Evolutionary conservation across 1,140 invertebrate species (phyloP).

Genomic region (Euura saliciscinereae): DNA sequence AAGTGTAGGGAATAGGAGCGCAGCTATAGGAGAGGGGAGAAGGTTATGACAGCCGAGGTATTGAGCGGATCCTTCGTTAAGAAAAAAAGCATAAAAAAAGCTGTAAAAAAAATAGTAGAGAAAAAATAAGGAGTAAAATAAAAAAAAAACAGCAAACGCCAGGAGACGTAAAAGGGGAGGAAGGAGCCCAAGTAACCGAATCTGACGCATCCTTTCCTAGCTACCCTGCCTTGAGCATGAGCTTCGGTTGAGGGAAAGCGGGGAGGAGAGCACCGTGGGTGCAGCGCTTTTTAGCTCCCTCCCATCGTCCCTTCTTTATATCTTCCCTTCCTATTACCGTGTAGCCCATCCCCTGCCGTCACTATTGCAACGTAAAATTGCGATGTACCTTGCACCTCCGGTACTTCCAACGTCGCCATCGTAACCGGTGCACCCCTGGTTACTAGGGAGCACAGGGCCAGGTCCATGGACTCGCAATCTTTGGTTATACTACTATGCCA

Average conservation of each 20-base stretch:
- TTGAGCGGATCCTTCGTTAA: constrained; percentile 61
- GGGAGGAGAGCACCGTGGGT: no score
- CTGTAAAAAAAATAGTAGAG: constrained; percentile 34
- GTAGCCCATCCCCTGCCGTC: constrained; percentile 17
- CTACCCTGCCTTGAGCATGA: constrained; percentile 29
- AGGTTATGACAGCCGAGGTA: constrained; percentile 61
- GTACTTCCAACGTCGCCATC: background rate
- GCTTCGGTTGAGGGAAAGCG: constrained; percentile 14
- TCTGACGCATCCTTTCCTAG: constrained; percentile 49
- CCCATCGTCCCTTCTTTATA: constrained; percentile 19
- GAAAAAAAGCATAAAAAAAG: constrained; percentile 38
- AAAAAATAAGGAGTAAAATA: constrained; percentile 24
- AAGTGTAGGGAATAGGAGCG: constrained; percentile 15
- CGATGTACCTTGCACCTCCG: background rate
- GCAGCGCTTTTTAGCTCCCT: constrained; percentile 20
- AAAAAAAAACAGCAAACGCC: constrained; percentile 28
- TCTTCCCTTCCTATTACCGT: constrained; percentile 16
- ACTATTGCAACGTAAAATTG: constrained; percentile 4
- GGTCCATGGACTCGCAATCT: background rate
- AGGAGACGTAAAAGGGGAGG: constrained; percentile 26
- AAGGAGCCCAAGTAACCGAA: constrained; percentile 57
- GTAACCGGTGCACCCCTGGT: constrained; percentile 16
- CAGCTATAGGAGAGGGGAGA: constrained; percentile 12
- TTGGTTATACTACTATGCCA: no score
- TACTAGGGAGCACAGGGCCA: background rate